Percentiles rank a stretch among this genome's conserved stretches.
Evolutionary conservation across 2,797 vertebrate genomes (phyloP).

Genomic region (Centropyge bicolor): DNA sequence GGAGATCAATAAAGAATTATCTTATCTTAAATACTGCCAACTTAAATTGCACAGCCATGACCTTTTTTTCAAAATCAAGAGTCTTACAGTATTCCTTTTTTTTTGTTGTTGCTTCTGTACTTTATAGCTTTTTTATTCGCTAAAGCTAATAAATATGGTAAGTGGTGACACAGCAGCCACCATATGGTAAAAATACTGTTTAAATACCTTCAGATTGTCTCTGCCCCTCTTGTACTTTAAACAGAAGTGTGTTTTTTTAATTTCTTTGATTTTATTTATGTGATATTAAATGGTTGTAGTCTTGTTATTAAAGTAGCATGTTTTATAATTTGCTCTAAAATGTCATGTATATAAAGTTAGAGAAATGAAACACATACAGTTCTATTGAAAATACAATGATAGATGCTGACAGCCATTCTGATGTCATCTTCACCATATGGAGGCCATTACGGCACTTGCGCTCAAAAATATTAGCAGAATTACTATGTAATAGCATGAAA

Average conservation of each 20-base stretch:
- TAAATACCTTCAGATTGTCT: not conserved
- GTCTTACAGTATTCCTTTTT: no score
- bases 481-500: no score
- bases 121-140: no score
- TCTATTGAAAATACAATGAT: not conserved
- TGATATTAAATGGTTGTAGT: not conserved
- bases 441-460: not conserved
- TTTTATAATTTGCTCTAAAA: not conserved
- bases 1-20: no score
- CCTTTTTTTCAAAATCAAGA: no score
- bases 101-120: no score
- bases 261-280: not conserved
- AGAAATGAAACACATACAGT: not conserved
- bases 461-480: no score
- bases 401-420: not conserved
- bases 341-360: not conserved
- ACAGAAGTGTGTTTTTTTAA: not conserved
- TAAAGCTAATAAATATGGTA: no score
- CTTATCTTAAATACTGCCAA: no score
- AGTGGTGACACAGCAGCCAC: no score
- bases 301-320: not conserved
- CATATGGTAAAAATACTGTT: not conserved
- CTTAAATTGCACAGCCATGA: not conserved
- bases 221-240: not conserved
- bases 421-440: not conserved